phyloP scores from a whole-genome alignment of 2,113 vertebrate species.

The Cyanoderma ruficeps region DNA sequence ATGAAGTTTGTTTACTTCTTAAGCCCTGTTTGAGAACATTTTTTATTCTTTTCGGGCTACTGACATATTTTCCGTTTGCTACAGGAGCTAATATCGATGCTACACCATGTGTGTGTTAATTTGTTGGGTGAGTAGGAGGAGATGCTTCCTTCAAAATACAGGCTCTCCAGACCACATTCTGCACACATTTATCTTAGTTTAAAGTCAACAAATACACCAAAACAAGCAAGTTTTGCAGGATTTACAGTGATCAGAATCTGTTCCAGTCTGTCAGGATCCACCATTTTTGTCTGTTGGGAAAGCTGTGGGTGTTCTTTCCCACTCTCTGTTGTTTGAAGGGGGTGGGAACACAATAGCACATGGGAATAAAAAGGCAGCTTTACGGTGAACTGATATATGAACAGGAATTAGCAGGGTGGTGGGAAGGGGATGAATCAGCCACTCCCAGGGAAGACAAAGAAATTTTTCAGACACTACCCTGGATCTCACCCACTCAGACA shows the following conservation, averaged over 20 bases:
- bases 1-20: constrained; percentile 45
- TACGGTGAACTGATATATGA: constrained; percentile 22
- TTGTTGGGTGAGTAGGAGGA: constrained; percentile 46
- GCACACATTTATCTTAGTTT: not conserved
- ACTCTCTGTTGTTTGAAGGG: constrained; percentile 32
- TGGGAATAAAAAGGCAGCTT: constrained; percentile 33
- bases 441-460: constrained; percentile 53
- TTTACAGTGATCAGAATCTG: constrained; percentile 8
- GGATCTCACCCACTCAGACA: constrained; percentile 59
- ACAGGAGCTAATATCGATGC: constrained; percentile 35
- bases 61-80: constrained; percentile 37
- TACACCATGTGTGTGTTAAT: constrained; percentile 9
- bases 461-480: constrained; percentile 45
- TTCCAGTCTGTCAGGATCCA: constrained; percentile 35
- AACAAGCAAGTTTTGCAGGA: not conserved
- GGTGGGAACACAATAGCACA: constrained; percentile 26
- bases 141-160: constrained; percentile 42
- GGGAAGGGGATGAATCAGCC: constrained; percentile 63
- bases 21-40: constrained; percentile 41
- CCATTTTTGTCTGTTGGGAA: constrained; percentile 56
- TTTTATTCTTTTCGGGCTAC: constrained; percentile 3
- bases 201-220: constrained; percentile 2
- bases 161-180: constrained; percentile 39
- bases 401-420: constrained; percentile 44
- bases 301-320: constrained; percentile 14